Evolutionary conservation across 2,888 invertebrate species (phyloP).

Genomic region (Drosophila emarginata): DNA sequence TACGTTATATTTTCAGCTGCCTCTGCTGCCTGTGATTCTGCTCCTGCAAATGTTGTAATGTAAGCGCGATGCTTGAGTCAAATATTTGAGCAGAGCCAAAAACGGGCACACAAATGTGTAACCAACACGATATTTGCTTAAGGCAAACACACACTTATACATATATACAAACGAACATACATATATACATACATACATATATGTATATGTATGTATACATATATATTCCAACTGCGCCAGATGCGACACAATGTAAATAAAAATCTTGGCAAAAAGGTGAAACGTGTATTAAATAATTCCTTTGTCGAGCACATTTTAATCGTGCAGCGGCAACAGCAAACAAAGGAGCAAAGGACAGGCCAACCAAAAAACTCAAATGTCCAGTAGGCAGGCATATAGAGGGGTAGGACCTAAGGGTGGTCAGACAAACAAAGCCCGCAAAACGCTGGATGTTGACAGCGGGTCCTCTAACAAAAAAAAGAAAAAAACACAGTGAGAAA

Average conservation of each 20-base stretch:
- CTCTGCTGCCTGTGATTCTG: not conserved
- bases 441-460: conserved; percentile 41
- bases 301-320: conserved; percentile 77
- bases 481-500: not conserved
- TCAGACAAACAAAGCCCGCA: conserved; percentile 21
- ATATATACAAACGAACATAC: too few relatives aligned
- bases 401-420: not conserved
- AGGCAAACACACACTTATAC: conserved; percentile 60
- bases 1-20: conserved; percentile 68
- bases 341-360: conserved; percentile 40
- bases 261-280: conserved; percentile 72
- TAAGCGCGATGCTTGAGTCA: conserved; percentile 60
- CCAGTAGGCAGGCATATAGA: conserved; percentile 31
- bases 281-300: conserved; percentile 77
- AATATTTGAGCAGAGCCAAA: conserved; percentile 69
- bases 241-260: conserved; percentile 65
- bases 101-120: conserved; percentile 72
- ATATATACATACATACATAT: conserved; percentile 16
- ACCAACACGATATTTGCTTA: conserved; percentile 74
- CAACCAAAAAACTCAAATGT: conserved; percentile 35
- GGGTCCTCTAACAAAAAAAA: conserved; percentile 47
- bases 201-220: conserved; percentile 7
- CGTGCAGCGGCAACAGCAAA: conserved; percentile 70
- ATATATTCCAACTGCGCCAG: conserved; percentile 28
- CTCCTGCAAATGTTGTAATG: conserved; percentile 55